Base-by-base conservation (phyloP, 2,888 invertebrate species). In the Rotaria sp. region DNA sequence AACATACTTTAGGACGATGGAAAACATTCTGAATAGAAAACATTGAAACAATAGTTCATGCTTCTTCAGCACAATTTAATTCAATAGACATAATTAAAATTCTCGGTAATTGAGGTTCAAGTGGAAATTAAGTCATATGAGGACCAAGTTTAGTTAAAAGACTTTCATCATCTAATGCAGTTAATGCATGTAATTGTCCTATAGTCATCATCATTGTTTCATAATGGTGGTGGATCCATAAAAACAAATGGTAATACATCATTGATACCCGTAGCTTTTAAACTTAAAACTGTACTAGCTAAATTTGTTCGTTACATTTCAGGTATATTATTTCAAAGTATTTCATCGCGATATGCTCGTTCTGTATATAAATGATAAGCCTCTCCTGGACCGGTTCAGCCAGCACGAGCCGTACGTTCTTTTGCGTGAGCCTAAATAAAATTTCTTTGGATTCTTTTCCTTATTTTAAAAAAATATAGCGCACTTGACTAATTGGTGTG, bases 241-340 rank as follows among this genome's bases (percentile, higher is more conserved):
- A 99, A 99, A 92, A 99, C 98, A 91, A 99, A 99, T 90, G 96
- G 95, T 41, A 99, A 92, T 86, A 99, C 92, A 92, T 99, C 98
- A 91, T 99, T 98, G 89, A 99, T 99, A 48, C 99, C 99, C 98
- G 99, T 98, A 0, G 98, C 97, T 91, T 99, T 99, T 57, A 99
- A 92, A 89, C 97, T 97, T 26, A 99, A 92, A 59, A 97, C 95
- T 0, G 97, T 98, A 26, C 96, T 95, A 1, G 97, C 97, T 89
- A 99, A 93, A 93, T 99, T 99, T 1, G 98, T 98, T 52, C 99
- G 93, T 91, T 99, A 98, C 89, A 99, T 99, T 93, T 99, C 99
- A 0, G 99, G 99, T 50, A 99, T 97, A 1, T 87, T 87, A 1
- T 96, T 96, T 5, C 96, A 95, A 89, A 98, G 91, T 99, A 99